Percentiles rank a stretch among this genome's conserved stretches.
Evolutionary conservation across 1,140 invertebrate species (phyloP).

Genomic region (Penaeus indicus): DNA sequence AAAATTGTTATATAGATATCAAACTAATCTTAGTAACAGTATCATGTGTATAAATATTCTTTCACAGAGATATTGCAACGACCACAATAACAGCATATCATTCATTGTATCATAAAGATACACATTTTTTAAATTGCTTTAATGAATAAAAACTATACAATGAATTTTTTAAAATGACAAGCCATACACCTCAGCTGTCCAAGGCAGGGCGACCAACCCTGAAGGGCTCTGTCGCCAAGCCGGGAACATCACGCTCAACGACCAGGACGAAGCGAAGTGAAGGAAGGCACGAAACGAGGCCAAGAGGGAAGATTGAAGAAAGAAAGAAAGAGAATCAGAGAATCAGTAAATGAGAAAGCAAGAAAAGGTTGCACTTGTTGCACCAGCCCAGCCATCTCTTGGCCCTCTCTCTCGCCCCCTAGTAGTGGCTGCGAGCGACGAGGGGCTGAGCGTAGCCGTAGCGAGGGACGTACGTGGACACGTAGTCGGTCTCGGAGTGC

Average conservation of each 20-base stretch:
- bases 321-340: too few species aligned
- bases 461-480: constrained; percentile 55
- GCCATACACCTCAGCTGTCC: constrained; percentile 54
- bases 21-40: too few species aligned
- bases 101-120: not conserved
- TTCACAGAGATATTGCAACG: too few species aligned
- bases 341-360: too few species aligned
- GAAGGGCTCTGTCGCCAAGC: constrained; percentile 42
- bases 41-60: too few species aligned
- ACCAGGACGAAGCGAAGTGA: constrained; percentile 21
- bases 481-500: constrained; percentile 54
- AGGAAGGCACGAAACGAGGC: not conserved
- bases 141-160: constrained; percentile 17
- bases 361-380: too few species aligned
- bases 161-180: not conserved
- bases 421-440: constrained; percentile 33
- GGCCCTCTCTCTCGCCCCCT: not conserved
- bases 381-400: too few species aligned
- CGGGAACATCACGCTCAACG: constrained; percentile 32
- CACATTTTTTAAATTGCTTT: not conserved
- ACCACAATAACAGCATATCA: too few species aligned
- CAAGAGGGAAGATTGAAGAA: too few species aligned
- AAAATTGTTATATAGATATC: too few species aligned
- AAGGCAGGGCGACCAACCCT: constrained; percentile 53
- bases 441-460: constrained; percentile 18